A percentile compares a stretch with the other conserved stretches of the same genome.
Conservation (phyloP, 2,797 vertebrate genomes). For the Pipistrellus kuhlii region DNA sequence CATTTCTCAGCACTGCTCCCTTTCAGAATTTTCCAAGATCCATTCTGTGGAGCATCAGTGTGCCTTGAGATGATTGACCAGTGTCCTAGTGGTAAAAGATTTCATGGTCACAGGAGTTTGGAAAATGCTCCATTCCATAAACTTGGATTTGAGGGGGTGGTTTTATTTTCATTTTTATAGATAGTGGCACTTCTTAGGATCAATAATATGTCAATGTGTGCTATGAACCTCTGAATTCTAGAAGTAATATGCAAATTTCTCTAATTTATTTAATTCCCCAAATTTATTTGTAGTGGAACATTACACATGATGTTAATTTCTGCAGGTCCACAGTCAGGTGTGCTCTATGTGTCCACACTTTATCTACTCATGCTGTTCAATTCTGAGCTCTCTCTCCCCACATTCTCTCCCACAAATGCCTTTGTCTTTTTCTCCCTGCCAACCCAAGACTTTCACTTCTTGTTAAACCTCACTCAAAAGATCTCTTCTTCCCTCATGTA, state of each 20-base stretch:
- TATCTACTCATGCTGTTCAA: neutral
- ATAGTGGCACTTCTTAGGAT: neutral
- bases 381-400: neutral
- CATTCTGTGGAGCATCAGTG: neutral
- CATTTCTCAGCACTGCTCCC: neutral
- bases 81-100: neutral
- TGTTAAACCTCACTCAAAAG: constrained; percentile 18
- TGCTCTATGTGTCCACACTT: neutral
- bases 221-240: neutral
- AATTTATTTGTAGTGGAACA: neutral
- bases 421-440: neutral
- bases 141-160: neutral
- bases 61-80: neutral
- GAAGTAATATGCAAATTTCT: neutral
- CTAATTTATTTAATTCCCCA: neutral
- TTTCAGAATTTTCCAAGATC: neutral
- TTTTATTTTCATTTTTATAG: constrained; percentile 34
- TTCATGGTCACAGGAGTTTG: neutral
- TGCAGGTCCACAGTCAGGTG: neutral
- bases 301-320: neutral
- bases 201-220: neutral
- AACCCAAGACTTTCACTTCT: neutral
- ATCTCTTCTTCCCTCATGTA: neutral
- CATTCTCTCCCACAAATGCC: neutral
- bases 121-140: neutral